These are phyloP conservation scores for Gryllus longicercus DNA, from an alignment of 2,888 invertebrate genomes.

Conservation along the genomic window DNA sequence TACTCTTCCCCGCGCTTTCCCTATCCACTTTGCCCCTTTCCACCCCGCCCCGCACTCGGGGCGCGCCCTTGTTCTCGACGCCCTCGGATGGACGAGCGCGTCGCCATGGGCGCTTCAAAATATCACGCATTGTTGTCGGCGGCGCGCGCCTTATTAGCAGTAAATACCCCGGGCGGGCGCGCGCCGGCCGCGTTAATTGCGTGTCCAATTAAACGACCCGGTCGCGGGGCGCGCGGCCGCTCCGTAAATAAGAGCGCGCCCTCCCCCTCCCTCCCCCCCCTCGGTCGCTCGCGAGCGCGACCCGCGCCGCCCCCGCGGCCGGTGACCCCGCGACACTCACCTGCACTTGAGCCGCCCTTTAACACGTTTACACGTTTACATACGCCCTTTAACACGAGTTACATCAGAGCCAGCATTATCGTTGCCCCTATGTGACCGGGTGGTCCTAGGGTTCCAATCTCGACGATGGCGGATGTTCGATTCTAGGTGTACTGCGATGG, in stretches of 20 bases:
- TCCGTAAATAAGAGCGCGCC: not conserved
- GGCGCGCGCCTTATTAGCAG: constrained; percentile 9
- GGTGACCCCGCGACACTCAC: no score
- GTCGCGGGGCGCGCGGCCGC: not conserved
- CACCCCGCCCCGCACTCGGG: not conserved
- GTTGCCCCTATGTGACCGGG: no score
- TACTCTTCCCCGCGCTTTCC: not conserved
- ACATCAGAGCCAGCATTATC: no score
- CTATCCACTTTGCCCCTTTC: not conserved
- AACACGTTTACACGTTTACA: no score
- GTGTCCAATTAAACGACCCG: not conserved
- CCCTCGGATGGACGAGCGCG: not conserved
- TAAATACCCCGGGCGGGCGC: not conserved
- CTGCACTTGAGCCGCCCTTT: no score
- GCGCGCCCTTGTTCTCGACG: not conserved
- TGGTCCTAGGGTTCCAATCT: no score
- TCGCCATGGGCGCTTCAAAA: not conserved
- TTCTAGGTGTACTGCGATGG: no score
- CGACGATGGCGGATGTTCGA: no score
- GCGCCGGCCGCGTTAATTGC: not conserved
- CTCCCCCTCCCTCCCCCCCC: not conserved
- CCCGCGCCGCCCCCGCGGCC: no score
- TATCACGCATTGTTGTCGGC: not conserved
- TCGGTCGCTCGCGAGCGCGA: no score
- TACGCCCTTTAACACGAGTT: no score